A percentile compares a stretch with the other conserved stretches of the same genome.
phyloP scores from a whole-genome alignment of 2,888 invertebrate species.

The Synergus itoensis region DNA sequence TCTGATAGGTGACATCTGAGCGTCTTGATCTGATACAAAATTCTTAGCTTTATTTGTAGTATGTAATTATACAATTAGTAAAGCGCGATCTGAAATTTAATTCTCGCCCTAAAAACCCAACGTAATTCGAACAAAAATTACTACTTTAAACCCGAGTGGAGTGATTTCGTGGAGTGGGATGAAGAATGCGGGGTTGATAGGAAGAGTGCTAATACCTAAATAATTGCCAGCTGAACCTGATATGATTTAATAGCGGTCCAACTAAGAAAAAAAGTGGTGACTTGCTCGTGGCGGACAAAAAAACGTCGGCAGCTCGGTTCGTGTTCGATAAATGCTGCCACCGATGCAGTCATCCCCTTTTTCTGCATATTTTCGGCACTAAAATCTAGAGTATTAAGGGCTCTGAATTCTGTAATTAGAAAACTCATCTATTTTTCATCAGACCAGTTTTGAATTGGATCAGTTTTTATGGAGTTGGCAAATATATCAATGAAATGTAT shows the following conservation, averaged over 20 bases:
- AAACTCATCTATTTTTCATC: not conserved
- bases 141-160: conserved; percentile 34
- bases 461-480: too few relatives aligned
- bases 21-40: not conserved
- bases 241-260: conserved; percentile 69
- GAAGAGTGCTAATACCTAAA: conserved; percentile 71
- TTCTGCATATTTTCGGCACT: not conserved
- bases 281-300: conserved; percentile 52
- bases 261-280: conserved; percentile 51
- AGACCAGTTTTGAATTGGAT: not conserved
- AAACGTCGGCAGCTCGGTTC: conserved; percentile 51
- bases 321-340: conserved; percentile 64
- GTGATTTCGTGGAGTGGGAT: conserved; percentile 43
- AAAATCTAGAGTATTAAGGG: not conserved
- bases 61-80: not conserved
- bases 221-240: conserved; percentile 73
- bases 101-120: not conserved
- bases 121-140: conserved; percentile 30
- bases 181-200: conserved; percentile 52
- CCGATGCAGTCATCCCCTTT: conserved; percentile 24
- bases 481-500: too few relatives aligned
- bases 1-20: not conserved
- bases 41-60: not conserved
- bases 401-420: not conserved
- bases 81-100: not conserved